These are phyloP conservation scores for Phaethornis superciliosus DNA, from an alignment of 2,113 vertebrate genomes.

Conservation along the genomic window DNA sequence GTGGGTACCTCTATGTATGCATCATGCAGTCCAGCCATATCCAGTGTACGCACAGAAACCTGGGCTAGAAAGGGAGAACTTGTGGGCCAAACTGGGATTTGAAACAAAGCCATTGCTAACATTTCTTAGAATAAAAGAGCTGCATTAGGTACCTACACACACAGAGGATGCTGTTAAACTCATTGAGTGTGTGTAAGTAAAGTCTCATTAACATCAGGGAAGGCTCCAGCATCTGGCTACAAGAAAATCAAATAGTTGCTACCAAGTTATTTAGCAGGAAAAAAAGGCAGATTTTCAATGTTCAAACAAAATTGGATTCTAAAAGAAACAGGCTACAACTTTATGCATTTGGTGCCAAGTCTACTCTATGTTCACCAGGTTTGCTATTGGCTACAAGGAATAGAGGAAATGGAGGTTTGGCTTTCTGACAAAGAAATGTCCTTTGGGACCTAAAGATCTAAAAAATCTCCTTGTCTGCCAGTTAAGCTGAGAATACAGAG, in stretches of 20 bases:
- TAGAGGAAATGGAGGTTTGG: constrained; percentile 45
- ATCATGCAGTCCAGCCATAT: not conserved
- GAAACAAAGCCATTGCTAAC: not conserved
- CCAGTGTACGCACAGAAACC: not conserved
- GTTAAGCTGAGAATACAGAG: constrained; percentile 2
- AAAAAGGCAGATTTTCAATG: constrained; percentile 19
- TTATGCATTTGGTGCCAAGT: constrained; percentile 22
- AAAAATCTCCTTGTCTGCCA: constrained; percentile 28
- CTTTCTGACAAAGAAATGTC: constrained; percentile 61
- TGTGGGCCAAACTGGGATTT: not conserved
- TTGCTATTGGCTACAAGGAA: constrained; percentile 11
- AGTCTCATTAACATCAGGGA: constrained; percentile 2
- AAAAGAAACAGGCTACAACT: constrained; percentile 25
- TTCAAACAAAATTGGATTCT: not conserved
- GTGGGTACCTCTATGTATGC: too few species aligned
- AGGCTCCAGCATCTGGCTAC: constrained; percentile 49
- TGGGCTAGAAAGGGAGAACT: not conserved
- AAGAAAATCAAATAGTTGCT: constrained; percentile 54
- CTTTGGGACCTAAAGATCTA: constrained; percentile 22
- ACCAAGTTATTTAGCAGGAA: constrained; percentile 11
- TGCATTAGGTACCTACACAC: not conserved
- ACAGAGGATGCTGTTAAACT: not conserved
- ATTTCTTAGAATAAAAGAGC: not conserved
- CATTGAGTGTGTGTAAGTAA: not conserved
- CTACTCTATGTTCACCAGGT: constrained; percentile 35